Percentiles rank a stretch among this genome's conserved stretches.
Evolutionary conservation across 2,888 invertebrate species (phyloP).

Genomic region (Erebia ligea): DNA sequence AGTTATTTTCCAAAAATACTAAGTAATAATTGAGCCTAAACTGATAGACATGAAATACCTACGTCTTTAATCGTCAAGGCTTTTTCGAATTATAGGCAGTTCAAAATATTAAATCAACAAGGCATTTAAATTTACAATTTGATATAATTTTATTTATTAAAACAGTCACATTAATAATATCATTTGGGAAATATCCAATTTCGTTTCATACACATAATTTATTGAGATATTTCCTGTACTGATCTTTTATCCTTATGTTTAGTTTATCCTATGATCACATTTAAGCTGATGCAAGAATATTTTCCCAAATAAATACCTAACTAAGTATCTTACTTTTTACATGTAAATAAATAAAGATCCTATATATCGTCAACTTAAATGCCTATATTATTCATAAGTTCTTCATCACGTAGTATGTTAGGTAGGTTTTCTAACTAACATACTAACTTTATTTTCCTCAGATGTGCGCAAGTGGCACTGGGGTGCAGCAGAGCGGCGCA

Average conservation of each 20-base stretch:
- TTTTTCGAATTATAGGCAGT: conserved; percentile 5
- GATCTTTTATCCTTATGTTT: background rate
- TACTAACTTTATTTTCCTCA: conserved; percentile 42
- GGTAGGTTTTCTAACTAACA: conserved; percentile 27
- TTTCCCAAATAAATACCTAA: too few relatives aligned
- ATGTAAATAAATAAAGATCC: too few relatives aligned
- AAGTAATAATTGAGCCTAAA: too few relatives aligned
- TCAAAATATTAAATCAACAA: background rate
- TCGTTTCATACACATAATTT: background rate
- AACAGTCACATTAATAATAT: background rate
- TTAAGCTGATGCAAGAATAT: too few relatives aligned
- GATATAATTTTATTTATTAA: background rate
- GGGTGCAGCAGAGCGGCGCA: conserved; percentile 75
- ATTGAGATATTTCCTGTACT: background rate
- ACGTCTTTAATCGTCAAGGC: background rate
- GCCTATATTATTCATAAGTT: too few relatives aligned
- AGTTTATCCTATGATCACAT: background rate
- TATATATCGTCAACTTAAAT: too few relatives aligned
- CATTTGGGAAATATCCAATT: background rate
- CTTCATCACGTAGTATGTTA: too few relatives aligned
- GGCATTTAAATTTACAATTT: background rate
- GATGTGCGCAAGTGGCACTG: conserved; percentile 74
- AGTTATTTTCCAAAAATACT: too few relatives aligned
- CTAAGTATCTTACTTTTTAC: too few relatives aligned
- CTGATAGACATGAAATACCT: background rate